Percentiles rank a stretch among this genome's conserved stretches.
These are phyloP conservation scores for Acropternis orthonyx DNA, from an alignment of 2,797 vertebrate genomes.

Conservation along the genomic window DNA sequence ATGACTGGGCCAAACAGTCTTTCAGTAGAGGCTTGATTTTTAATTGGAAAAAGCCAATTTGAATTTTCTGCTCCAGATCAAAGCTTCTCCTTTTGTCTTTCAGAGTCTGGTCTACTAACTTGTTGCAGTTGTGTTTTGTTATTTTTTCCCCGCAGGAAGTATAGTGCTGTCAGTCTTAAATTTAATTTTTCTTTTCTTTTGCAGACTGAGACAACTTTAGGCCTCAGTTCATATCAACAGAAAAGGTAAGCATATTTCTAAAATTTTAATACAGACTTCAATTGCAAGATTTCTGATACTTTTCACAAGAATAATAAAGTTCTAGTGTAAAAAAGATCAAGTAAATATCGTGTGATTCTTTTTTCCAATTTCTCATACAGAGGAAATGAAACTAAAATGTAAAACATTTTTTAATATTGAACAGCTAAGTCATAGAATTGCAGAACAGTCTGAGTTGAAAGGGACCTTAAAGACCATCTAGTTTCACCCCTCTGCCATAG, in stretches of 20 bases:
- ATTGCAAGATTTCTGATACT: neutral
- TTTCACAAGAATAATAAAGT: neutral
- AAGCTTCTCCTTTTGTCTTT: neutral
- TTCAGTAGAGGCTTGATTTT: neutral
- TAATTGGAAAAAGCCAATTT: neutral
- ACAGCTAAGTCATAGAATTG: neutral
- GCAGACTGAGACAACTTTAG: slow-evolving; percentile 92
- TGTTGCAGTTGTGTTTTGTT: neutral
- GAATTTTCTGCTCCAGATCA: neutral
- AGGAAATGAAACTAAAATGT: neutral
- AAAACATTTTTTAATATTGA: neutral
- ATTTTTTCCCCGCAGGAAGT: neutral
- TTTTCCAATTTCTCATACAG: neutral
- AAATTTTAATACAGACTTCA: neutral
- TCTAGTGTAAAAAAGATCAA: neutral
- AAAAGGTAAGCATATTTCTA: slow-evolving; percentile 85
- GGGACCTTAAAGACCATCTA: neutral
- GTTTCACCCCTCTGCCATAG: neutral
- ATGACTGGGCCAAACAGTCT: neutral
- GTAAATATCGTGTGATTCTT: neutral
- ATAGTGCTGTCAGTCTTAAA: neutral
- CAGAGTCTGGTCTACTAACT: neutral
- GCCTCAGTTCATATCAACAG: slow-evolving; percentile 95
- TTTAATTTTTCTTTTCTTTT: slow-evolving; percentile 53
- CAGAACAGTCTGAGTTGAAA: neutral